phyloP scores from a whole-genome alignment of 2,113 vertebrate species.

The Uria lomvia region DNA sequence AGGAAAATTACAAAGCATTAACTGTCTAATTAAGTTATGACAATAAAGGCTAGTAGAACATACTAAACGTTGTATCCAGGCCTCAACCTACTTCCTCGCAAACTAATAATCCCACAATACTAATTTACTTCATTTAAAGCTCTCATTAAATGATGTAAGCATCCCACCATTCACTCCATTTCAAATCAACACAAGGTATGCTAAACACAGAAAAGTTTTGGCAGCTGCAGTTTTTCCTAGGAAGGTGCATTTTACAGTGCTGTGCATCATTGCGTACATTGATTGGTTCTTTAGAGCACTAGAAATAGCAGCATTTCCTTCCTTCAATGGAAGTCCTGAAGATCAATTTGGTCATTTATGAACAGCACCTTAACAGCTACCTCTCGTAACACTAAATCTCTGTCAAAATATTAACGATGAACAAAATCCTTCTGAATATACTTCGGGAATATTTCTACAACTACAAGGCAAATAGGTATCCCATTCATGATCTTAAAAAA shows the following conservation, averaged over 20 bases:
- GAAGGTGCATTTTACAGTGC: background rate
- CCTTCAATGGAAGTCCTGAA: background rate
- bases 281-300: background rate
- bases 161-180: background rate
- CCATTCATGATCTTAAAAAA: background rate
- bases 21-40: background rate
- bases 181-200: background rate
- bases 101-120: background rate
- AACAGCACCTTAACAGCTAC: background rate
- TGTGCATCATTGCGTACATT: background rate
- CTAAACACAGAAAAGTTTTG: background rate
- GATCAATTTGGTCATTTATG: background rate
- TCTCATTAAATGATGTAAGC: background rate
- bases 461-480: background rate
- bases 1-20: background rate
- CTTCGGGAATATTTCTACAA: background rate
- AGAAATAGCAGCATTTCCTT: background rate
- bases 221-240: background rate
- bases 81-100: background rate
- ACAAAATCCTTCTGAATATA: background rate
- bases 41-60: background rate
- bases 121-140: background rate
- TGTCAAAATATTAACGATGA: background rate
- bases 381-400: background rate
- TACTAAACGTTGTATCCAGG: background rate